Base-by-base conservation (phyloP, 2,113 vertebrate genomes). In the Tragelaphus scriptus region DNA sequence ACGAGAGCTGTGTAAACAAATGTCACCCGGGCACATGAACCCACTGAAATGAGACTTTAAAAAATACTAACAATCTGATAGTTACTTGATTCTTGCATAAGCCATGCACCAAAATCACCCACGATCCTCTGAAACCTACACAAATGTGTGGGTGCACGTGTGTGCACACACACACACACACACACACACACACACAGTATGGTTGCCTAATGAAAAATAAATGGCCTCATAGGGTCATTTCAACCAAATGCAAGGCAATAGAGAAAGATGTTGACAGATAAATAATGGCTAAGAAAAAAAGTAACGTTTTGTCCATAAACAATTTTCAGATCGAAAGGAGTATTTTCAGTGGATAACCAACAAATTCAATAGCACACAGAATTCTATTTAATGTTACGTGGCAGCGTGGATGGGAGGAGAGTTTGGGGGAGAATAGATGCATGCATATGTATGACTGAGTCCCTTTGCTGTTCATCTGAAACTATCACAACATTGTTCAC, bases 1-100 rank as follows among this genome's bases (percentile, higher is more conserved):
- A 94, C 11, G 25, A 95, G 40, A 94, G 61, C 36, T 96, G 55
- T 81, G 82, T 88, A 97, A 98, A 98, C 98, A 95, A 88, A 56
- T 94, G 96, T 97, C 87, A 44, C 79, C 28, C 12, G 21, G 82
- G 92, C 98, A 96, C 23, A 92, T 30, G 97, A 98, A 97, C 94
- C 2, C 96, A 82, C n/a, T 79, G n/a, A 91, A 93, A 96, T 97
- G 85, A 90, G 51, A 95, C 88, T 98, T 97, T 44, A 65, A 92
- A 79, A 97, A 91, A 93, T 51, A 88, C 59, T 75, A 90, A 94
- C 15, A 82, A 92, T 28, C 30, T 11, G 0, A 21, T 23, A 63
- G 80, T 86, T 96, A 82, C 65, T 89, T 97, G 86, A 65, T 59
- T 94, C 80, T 55, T 92, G 12, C 6, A 17, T 85, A 53, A 82